Conservation (phyloP, 2,797 vertebrate genomes). For the Rhinophrynus dorsalis region DNA sequence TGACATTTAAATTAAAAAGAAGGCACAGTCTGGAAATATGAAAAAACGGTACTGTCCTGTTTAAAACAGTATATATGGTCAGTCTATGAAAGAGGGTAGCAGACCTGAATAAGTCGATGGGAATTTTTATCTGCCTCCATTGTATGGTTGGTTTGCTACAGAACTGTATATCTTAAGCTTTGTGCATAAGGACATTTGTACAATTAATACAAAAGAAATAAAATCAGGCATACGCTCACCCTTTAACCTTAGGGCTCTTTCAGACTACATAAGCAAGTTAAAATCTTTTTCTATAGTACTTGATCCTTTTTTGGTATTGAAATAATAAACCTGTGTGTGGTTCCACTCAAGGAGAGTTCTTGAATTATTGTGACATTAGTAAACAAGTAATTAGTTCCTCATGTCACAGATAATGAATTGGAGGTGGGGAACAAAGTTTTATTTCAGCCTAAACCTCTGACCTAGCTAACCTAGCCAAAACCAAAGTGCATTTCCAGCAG, state of each 20-base stretch:
- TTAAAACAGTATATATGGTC: too few relatives aligned
- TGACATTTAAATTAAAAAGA: too few relatives aligned
- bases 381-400: constrained; percentile 67
- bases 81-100: too few relatives aligned
- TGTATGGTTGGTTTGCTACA: too few relatives aligned
- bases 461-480: constrained; percentile 60
- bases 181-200: too few relatives aligned
- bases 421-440: constrained; percentile 58
- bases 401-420: constrained; percentile 60
- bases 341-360: constrained; percentile 59
- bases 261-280: constrained; percentile 33
- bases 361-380: constrained; percentile 66
- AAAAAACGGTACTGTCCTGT: too few relatives aligned
- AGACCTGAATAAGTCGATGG: too few relatives aligned
- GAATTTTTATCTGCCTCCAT: too few relatives aligned
- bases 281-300: constrained; percentile 19
- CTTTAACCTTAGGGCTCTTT: constrained; percentile 51
- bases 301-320: constrained; percentile 47
- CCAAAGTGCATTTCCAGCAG: constrained; percentile 59
- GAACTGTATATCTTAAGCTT: too few relatives aligned
- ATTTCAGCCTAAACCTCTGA: constrained; percentile 56
- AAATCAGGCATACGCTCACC: too few relatives aligned
- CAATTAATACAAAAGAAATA: too few relatives aligned
- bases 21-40: too few relatives aligned
- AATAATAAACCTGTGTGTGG: constrained; percentile 49